Conservation (phyloP, 2,888 invertebrate genomes). For the Drosophila stalkeri region DNA sequence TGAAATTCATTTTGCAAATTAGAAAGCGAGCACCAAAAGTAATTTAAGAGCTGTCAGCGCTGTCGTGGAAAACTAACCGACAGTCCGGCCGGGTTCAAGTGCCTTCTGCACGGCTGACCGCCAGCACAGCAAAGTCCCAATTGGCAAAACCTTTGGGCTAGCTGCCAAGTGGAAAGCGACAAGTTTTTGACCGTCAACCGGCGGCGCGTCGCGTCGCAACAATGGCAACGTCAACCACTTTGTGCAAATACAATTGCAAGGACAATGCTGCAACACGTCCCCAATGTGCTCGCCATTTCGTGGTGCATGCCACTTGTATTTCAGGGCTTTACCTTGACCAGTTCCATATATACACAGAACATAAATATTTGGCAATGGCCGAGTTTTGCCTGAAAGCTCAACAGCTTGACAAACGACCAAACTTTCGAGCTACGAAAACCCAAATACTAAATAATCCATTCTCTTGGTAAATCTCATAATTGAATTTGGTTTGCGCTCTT, state of each 20-base stretch:
- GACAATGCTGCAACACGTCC: constrained; percentile 51
- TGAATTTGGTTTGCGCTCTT: constrained; percentile 52
- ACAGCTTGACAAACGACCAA: constrained; percentile 39
- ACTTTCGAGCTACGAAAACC: constrained; percentile 17
- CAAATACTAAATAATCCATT: constrained; percentile 53
- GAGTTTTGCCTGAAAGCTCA: constrained; percentile 20
- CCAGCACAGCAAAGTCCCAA: constrained; percentile 25
- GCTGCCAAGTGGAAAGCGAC: constrained; percentile 59
- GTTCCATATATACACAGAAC: not conserved
- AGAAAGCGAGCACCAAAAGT: constrained; percentile 65
- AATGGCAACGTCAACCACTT: not conserved
- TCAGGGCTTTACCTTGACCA: constrained; percentile 47
- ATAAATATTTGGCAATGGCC: constrained; percentile 4
- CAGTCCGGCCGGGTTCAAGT: constrained; percentile 37
- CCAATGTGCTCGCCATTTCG: constrained; percentile 26
- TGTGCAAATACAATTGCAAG: constrained; percentile 48
- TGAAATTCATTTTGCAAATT: constrained; percentile 74
- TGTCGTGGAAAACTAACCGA: constrained; percentile 35
- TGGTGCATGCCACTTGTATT: constrained; percentile 22
- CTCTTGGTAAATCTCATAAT: constrained; percentile 63
- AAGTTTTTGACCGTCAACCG: constrained; percentile 37
- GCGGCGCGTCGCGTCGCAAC: not conserved
- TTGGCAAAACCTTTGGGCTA: constrained; percentile 50
- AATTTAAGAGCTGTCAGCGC: constrained; percentile 63
- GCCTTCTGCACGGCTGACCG: constrained; percentile 31